Evolutionary conservation across 2,113 vertebrate genomes (phyloP).

Genomic region (Antechinus flavipes): DNA sequence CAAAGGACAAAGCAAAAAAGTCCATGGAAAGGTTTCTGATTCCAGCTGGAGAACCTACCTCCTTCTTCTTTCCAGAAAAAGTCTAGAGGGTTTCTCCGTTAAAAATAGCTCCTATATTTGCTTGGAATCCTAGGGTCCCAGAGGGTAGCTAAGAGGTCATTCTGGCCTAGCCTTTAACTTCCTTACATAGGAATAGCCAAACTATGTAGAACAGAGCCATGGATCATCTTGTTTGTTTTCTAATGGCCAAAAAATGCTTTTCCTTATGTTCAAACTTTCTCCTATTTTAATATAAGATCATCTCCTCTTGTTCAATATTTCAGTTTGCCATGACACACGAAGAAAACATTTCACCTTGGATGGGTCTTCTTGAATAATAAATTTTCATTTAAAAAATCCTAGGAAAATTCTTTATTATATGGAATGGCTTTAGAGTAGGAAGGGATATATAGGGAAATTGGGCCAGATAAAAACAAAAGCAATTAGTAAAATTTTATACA

Average conservation of each 20-base stretch:
- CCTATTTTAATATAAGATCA: neutral
- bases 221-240: neutral
- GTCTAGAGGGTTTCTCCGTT: neutral
- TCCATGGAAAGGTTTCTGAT: neutral
- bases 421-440: neutral
- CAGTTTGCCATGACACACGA: neutral
- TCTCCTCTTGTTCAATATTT: neutral
- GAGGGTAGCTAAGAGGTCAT: neutral
- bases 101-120: neutral
- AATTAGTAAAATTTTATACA: neutral
- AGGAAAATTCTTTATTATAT: neutral
- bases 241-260: neutral
- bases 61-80: conserved; percentile 56
- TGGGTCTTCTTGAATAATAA: neutral
- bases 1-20: rapidly evolving
- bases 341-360: neutral
- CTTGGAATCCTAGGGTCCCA: neutral
- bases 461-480: neutral
- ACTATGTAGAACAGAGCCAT: neutral
- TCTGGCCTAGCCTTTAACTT: neutral
- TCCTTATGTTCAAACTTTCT: neutral
- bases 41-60: conserved; percentile 1
- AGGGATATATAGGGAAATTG: neutral
- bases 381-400: too few relatives aligned
- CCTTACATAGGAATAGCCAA: too few relatives aligned